Conservation (phyloP, 2,797 vertebrate species). For the Pristis pectinata region DNA sequence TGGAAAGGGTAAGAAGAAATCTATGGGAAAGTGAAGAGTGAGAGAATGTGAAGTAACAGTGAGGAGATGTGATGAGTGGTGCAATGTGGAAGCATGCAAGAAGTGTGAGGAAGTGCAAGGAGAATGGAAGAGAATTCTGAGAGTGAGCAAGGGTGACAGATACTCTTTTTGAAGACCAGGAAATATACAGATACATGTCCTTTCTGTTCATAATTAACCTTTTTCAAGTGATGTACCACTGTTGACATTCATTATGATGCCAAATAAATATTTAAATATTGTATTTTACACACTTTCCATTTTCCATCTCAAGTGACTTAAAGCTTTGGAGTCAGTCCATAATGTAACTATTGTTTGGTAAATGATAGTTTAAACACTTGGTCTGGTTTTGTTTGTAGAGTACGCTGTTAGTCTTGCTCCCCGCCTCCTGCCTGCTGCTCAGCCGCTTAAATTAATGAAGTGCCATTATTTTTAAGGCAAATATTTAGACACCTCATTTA, state of each 20-base stretch:
- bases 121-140: too few species aligned
- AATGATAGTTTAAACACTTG: conserved; percentile 28
- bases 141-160: background rate
- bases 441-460: background rate
- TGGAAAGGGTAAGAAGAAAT: background rate
- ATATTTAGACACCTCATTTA: conserved; percentile 33
- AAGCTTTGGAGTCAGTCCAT: conserved; percentile 10
- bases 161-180: background rate
- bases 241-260: background rate
- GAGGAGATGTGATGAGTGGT: background rate
- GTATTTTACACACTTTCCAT: conserved; percentile 4
- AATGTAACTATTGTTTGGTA: conserved; percentile 1
- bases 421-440: background rate
- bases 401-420: background rate
- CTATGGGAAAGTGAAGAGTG: background rate
- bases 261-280: conserved; percentile 33
- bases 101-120: background rate
- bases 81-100: background rate
- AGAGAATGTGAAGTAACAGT: background rate
- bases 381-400: conserved; percentile 9
- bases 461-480: background rate
- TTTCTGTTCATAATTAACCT: conserved; percentile 16
- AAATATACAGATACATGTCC: background rate
- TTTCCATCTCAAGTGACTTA: conserved; percentile 28
- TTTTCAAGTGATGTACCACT: background rate